Evolutionary conservation across 2,113 vertebrate genomes (phyloP).

Genomic region (Pelobates fuscus): DNA sequence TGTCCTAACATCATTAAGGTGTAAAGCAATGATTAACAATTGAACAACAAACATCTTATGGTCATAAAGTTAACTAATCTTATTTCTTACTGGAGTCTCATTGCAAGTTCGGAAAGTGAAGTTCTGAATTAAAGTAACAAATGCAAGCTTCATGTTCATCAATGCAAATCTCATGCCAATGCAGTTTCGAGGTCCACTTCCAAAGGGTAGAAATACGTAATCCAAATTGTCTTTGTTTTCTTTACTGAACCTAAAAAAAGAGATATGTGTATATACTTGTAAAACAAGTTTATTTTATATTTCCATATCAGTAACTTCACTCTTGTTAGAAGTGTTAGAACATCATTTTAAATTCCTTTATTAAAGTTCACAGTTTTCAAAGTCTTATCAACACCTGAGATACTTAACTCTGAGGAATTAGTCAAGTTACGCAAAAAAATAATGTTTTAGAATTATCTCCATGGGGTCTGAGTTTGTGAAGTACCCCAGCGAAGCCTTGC

Average conservation of each 20-base stretch:
- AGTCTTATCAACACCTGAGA: too few species aligned
- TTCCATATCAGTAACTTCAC: not conserved
- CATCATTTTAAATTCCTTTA: too few species aligned
- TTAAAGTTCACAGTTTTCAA: too few species aligned
- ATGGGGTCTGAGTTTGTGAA: too few species aligned
- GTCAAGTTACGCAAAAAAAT: too few species aligned
- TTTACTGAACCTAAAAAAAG: conserved; percentile 74
- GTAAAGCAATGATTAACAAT: too few species aligned
- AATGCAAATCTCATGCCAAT: conserved; percentile 82
- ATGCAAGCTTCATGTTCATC: conserved; percentile 70
- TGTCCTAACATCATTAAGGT: too few species aligned
- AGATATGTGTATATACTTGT: accelerated
- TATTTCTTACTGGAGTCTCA: conserved; percentile 77
- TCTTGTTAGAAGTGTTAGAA: conserved; percentile 49
- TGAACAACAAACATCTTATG: too few species aligned
- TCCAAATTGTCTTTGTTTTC: conserved; percentile 70
- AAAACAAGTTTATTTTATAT: not conserved
- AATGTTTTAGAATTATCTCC: too few species aligned
- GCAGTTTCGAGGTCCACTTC: conserved; percentile 81
- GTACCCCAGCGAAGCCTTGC: too few species aligned
- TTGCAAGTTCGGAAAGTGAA: conserved; percentile 75
- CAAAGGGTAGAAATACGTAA: conserved; percentile 78
- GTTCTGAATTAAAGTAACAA: conserved; percentile 67
- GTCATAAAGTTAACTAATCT: too few species aligned
- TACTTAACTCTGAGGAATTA: too few species aligned